These are phyloP conservation scores for Zosterops pallidus DNA, from an alignment of 2,113 vertebrate genomes.

Conservation along the genomic window DNA sequence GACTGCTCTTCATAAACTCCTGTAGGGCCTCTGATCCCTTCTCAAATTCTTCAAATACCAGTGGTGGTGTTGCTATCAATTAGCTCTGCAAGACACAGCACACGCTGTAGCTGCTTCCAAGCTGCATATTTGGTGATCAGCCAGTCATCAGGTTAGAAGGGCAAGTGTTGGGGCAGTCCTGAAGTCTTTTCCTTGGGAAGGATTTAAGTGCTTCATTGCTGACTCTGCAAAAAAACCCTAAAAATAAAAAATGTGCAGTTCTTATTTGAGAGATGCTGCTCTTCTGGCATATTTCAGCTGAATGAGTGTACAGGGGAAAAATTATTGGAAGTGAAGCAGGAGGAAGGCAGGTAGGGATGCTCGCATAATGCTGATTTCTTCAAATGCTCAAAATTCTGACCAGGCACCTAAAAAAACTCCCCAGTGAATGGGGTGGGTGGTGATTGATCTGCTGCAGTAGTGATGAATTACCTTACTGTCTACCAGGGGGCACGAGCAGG, in stretches of 20 bases:
- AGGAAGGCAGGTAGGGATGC: neutral
- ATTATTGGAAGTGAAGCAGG: neutral
- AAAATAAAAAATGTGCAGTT: neutral
- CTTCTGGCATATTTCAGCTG: neutral
- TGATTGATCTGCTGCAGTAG: neutral
- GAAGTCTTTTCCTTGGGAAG: neutral
- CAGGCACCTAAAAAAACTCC: neutral
- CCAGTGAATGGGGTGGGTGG: rapidly evolving
- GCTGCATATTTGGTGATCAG: neutral
- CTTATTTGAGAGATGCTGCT: neutral
- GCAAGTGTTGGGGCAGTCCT: neutral
- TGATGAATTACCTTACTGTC: neutral
- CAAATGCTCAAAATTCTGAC: neutral
- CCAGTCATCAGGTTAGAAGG: neutral
- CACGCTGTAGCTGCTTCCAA: neutral
- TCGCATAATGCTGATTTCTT: neutral
- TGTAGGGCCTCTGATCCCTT: neutral
- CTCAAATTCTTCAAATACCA: slow-evolving; percentile 31
- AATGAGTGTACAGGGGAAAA: neutral
- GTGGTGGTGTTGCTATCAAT: neutral
- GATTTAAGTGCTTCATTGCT: neutral
- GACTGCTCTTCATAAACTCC: neutral
- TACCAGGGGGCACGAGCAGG: rapidly evolving
- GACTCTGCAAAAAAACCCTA: rapidly evolving
- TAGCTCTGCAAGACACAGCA: neutral